Evolutionary conservation across 1,140 invertebrate genomes (phyloP), one percentile per base, ranked within the genome.

Genomic region (Oppia nitens): DNA sequence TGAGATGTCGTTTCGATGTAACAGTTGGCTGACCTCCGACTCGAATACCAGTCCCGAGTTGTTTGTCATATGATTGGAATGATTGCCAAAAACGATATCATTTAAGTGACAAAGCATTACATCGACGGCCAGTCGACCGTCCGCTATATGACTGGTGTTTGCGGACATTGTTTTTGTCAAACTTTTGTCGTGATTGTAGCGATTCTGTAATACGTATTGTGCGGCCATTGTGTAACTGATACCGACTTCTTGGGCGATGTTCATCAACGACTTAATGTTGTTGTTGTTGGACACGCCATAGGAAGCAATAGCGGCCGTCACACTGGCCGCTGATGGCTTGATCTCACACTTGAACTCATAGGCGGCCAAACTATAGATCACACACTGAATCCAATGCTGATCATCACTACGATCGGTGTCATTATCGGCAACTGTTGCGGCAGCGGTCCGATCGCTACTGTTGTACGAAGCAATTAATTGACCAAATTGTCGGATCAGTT

Each of bases 31-130:
- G 25, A 60, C 23, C 32, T 49, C 52, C 12, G 23, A 2, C 45
- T 60, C 59, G 27, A 55, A 60, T 6, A 51, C 3, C 14, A 55
- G 2, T 9, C 59, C 59, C 21, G 20, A n/a, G 32, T 54, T 55
- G n/a, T 56, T 25, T n/a, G 40, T 32, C 2, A 55, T 11, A 40
- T 60, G 52, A 57, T 52, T 57, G 17, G 20, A 4, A 20, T 50
- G 27, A 24, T 53, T 11, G 11, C 59, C 59, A 29, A 47, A 27
- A 55, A 60, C 48, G 1, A 52, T 12, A 45, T 60, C 59, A 40
- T 28, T 17, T 21, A 27, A 40, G 47, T 60, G 28, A 17, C 28
- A 17, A 9, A 47, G n/a, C 59, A 60, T 60, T n/a, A 55, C 28
- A 28, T 60, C 52, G 45, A 23, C 3, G 3, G 52, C 59, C 3